Base-by-base conservation (phyloP, 2,888 invertebrate species). In the Drosophila parthenogenetica region DNA sequence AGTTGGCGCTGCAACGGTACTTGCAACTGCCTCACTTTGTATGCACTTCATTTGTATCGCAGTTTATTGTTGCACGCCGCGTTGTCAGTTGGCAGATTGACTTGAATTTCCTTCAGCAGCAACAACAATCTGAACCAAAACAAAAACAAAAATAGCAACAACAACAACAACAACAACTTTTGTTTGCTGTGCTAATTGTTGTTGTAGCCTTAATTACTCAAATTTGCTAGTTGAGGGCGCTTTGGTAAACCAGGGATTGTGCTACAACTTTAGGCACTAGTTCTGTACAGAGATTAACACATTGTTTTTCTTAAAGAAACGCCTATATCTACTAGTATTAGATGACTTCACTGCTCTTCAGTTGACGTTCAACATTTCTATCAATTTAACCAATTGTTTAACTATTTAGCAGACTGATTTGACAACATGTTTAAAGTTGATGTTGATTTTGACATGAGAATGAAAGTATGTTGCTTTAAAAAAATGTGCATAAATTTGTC, bases 31-130 rank as follows among this genome's bases (percentile, higher is more conserved):
- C 60, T 66, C 63, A 66, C 62, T 63, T 60, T 69, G 69, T 60
- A 62, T 73, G 73, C 74, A 73, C 59, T 63, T 69, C 69, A 75
- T 70, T 75, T 70, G 73, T 64, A 68, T 57, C 63, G 39, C 50
- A 43, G 50, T 39, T 50, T 40, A 63, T 59, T 58, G 61, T 53
- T 60, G 62, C 63, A 57, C 13, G 54, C 17, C 40, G 63, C 63
- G 50, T 60, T 71, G 60, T 70, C 70, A 55, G 65, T 53, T 69
- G 49, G 22, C 64, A 46, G 61, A 63, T 49, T 55, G 32, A 39
- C 49, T 51, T 49, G 43, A 67, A 45, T 35, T 50, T 40, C 57
- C 25, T 10, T 0, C 51, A 17, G 19, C 50, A 37, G 17, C 35
- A 19, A 35, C 17, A 39, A 51, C 50, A 22, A 22, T 8, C 2